A percentile compares a stretch with the other conserved stretches of the same genome.
These are phyloP conservation scores for Smithornis capensis DNA, from an alignment of 2,113 vertebrate species.

Conservation along the genomic window DNA sequence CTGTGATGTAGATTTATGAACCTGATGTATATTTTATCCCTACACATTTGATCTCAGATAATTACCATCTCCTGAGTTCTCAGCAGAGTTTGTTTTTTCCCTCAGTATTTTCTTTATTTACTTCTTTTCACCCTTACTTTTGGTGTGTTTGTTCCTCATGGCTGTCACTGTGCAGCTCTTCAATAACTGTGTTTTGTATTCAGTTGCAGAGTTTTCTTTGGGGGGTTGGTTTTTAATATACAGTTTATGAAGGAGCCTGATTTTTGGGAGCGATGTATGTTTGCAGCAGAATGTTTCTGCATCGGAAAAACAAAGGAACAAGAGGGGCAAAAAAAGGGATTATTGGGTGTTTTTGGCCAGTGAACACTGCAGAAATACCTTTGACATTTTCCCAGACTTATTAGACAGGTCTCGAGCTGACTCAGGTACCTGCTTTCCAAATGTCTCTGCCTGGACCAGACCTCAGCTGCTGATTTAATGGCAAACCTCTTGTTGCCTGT, in stretches of 20 bases:
- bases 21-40: neutral
- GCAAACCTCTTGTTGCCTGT: neutral
- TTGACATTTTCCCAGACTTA: conserved; percentile 26
- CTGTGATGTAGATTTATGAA: neutral
- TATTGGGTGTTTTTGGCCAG: neutral
- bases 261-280: neutral
- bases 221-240: conserved; percentile 61
- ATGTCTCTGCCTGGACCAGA: neutral
- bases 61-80: neutral
- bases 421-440: neutral
- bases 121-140: neutral
- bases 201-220: conserved; percentile 29
- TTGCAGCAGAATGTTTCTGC: neutral
- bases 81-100: neutral
- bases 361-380: neutral
- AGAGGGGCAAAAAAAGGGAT: neutral
- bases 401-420: neutral
- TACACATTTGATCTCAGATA: neutral
- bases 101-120: neutral
- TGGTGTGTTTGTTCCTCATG: neutral
- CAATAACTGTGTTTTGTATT: conserved; percentile 1
- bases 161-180: conserved; percentile 3
- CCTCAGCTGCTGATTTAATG: conserved; percentile 23
- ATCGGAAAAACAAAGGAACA: neutral
- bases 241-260: neutral